Evolutionary conservation across 64 coral and sea anemone genomes (phyloP), one percentile per base, ranked within the genome.

Genomic region (Pocillopora damicornis): DNA sequence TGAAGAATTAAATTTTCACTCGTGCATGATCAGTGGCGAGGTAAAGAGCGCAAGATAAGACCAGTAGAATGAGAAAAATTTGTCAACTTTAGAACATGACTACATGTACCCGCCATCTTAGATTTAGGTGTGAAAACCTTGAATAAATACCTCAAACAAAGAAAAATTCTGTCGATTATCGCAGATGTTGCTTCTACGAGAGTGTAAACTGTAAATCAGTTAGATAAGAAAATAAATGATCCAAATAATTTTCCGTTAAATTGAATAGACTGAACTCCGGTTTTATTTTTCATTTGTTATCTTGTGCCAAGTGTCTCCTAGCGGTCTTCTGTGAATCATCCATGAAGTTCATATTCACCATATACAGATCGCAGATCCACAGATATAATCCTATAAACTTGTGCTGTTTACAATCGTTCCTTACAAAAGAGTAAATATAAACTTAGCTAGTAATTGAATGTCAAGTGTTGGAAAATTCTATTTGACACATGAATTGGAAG

Each of bases 221-320:
- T 58, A 89, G 91, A 92, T 92, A 88, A 92, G 78, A 78, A 92
- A 81, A 67, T 92, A 92, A 92, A 88, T 93, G 87, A 89, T 67
- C 88, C 82, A 89, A 93, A 93, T 89, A 89, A 89, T 93, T 85
- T 68, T 93, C 62, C 16, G 62, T 77, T 67, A 18, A 85, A 85
- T 85, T 85, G 64, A 85, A 73, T 72, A 58, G 81, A 85, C 63
- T 38, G 81, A 65, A 72, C 81, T 58, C 63, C 69, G 81, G 37
- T 65, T 68, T 84, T 85, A 85, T 85, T 85, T 65, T 72, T 72
- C 72, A 66, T 30, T 30, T 65, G 79, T 42, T 90, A 51, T 75
- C 61, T 58, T 74, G 22, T 51, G 3, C 34, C 59, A 75, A 75
- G 30, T 7, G 67, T 45, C 35, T 18, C 17, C 14, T 81, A 1